Evolutionary conservation across 2,113 vertebrate species (phyloP).

Genomic region (Gymnobelideus leadbeateri): DNA sequence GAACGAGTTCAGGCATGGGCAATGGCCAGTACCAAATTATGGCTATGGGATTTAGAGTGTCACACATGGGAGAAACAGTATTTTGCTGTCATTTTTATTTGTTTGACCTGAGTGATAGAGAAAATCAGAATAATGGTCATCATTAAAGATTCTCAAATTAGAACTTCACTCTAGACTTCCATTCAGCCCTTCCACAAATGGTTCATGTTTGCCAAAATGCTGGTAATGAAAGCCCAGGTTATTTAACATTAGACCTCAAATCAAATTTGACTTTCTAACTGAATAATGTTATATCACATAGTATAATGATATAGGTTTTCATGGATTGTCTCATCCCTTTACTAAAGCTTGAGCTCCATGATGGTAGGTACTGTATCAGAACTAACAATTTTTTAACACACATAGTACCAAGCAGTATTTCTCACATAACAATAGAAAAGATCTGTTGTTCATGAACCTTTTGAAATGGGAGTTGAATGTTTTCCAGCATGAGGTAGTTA

Average conservation of each 20-base stretch:
- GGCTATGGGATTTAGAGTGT: background rate
- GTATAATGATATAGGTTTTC: background rate
- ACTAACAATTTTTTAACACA: background rate
- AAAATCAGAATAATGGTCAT: background rate
- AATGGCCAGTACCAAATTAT: background rate
- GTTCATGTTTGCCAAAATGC: background rate
- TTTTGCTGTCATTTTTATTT: background rate
- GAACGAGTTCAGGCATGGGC: background rate
- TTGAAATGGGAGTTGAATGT: background rate
- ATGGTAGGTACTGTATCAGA: background rate
- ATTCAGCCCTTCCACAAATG: background rate
- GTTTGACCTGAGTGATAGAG: background rate
- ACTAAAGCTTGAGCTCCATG: background rate
- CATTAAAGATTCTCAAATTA: background rate
- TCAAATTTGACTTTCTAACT: background rate
- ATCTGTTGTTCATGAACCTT: background rate
- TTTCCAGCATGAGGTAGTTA: background rate
- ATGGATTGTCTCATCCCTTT: background rate
- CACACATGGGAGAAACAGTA: background rate
- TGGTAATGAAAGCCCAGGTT: background rate
- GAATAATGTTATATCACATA: background rate
- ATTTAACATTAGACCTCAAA: background rate
- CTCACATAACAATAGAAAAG: background rate
- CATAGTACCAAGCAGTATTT: background rate
- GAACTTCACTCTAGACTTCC: background rate